A percentile compares a stretch with the other conserved stretches of the same genome.
Conservation (phyloP, 2,797 vertebrate genomes). For the Leuciscus waleckii region DNA sequence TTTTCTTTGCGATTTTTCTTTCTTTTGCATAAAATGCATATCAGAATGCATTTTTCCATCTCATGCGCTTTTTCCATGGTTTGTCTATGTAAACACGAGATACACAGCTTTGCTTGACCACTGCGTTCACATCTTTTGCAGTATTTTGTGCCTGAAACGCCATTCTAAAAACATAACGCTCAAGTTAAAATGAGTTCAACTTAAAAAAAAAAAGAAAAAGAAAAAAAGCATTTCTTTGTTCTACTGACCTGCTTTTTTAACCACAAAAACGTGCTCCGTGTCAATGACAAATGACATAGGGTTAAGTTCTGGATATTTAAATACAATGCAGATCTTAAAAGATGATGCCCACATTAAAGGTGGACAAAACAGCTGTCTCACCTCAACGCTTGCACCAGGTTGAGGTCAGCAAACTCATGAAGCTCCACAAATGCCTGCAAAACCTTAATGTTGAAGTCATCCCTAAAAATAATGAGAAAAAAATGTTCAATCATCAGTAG, state of each 20-base stretch:
- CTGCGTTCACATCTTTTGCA: neutral
- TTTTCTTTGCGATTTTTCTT: neutral
- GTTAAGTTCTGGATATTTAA: neutral
- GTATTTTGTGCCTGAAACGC: neutral
- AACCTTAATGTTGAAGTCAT: conserved; percentile 98
- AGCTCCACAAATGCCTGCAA: conserved; percentile 97
- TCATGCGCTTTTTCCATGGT: neutral
- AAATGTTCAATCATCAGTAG: conserved; percentile 26
- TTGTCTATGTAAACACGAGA: neutral
- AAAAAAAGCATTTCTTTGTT: neutral
- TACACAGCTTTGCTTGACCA: neutral
- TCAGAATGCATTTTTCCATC: neutral
- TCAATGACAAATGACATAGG: neutral
- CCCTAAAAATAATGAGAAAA: conserved; percentile 75
- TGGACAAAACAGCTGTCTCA: conserved; percentile 65
- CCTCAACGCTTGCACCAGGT: conserved; percentile 95
- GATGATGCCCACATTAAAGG: neutral
- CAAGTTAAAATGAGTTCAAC: neutral
- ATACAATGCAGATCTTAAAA: neutral
- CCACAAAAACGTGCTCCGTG: neutral
- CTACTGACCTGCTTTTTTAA: neutral
- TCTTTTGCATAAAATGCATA: too few species aligned
- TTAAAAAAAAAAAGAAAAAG: neutral
- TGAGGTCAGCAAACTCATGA: conserved; percentile 97
- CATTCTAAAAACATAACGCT: neutral